Percentiles rank a stretch among this genome's conserved stretches.
These are phyloP conservation scores for Caenorhabditis drosophilae DNA, from an alignment of 2,888 invertebrate genomes.

Conservation along the genomic window DNA sequence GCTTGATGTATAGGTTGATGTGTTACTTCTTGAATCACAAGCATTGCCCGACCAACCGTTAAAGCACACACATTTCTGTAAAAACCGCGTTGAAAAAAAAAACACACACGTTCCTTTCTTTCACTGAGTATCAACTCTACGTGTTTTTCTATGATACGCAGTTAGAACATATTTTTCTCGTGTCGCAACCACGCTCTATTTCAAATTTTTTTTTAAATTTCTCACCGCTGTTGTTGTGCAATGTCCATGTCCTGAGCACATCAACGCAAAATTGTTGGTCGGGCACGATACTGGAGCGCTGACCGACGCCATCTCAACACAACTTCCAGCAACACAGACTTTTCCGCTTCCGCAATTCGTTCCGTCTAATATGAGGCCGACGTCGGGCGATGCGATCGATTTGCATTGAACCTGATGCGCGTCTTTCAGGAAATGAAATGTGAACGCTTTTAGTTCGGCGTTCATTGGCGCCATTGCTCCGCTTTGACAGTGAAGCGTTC, in stretches of 20 bases:
- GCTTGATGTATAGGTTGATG: constrained; percentile 16
- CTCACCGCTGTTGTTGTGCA: constrained; percentile 47
- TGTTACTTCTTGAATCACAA: constrained; percentile 64
- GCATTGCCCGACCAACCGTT: constrained; percentile 74
- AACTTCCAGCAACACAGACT: constrained; percentile 52
- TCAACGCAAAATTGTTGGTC: constrained; percentile 83
- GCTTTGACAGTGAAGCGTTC: constrained; percentile 86
- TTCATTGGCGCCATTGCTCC: constrained; percentile 80
- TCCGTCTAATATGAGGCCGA: constrained; percentile 57
- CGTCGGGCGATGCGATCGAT: constrained; percentile 51
- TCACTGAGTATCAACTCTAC: not conserved
- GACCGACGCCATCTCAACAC: constrained; percentile 54
- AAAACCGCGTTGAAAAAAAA: no score
- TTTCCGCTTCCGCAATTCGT: constrained; percentile 55
- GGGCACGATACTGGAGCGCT: constrained; percentile 76
- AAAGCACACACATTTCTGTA: constrained; percentile 88
- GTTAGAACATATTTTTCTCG: no score
- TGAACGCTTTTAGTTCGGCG: constrained; percentile 80
- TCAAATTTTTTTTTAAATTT: not conserved
- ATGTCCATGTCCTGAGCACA: constrained; percentile 92
- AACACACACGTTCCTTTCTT: no score
- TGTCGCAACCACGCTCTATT: not conserved
- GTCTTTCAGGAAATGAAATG: constrained; percentile 87
- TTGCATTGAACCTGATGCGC: constrained; percentile 78
- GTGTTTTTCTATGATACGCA: not conserved